phyloP scores from a whole-genome alignment of 2,113 vertebrate species.

The Prunella fulvescens region DNA sequence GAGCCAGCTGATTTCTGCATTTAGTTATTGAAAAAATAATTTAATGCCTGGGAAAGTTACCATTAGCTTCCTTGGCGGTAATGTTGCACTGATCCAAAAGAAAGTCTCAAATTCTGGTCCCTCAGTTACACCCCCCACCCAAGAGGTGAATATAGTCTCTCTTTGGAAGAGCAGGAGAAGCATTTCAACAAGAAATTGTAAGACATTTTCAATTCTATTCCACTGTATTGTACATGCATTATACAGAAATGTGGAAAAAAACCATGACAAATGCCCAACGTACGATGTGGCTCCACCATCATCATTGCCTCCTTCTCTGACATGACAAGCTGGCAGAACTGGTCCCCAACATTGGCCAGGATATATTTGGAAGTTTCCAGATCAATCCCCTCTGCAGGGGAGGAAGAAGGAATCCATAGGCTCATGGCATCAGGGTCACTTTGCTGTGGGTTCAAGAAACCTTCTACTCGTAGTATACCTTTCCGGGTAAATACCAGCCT shows the following conservation, averaged over 20 bases:
- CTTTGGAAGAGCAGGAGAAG: neutral
- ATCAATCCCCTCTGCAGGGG: slow-evolving; percentile 89
- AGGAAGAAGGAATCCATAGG: slow-evolving; percentile 90
- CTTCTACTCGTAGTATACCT: slow-evolving; percentile 93
- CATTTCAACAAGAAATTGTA: neutral
- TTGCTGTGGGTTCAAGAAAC: slow-evolving; percentile 95
- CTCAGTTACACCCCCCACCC: neutral
- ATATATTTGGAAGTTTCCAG: slow-evolving; percentile 98
- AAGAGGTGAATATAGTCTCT: neutral
- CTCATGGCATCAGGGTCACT: slow-evolving; percentile 97
- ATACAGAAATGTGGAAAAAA: neutral
- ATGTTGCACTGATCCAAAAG: neutral
- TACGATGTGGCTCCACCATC: slow-evolving; percentile 99
- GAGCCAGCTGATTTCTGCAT: neutral
- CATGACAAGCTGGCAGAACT: slow-evolving; percentile 99
- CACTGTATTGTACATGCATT: neutral
- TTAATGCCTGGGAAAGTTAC: neutral
- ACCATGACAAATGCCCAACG: slow-evolving; percentile 47
- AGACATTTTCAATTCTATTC: neutral
- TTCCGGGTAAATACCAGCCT: slow-evolving; percentile 96
- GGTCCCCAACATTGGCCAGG: slow-evolving; percentile 96
- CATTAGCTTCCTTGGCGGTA: neutral
- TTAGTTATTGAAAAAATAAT: neutral
- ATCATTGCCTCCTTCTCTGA: slow-evolving; percentile 99
- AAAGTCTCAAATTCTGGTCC: neutral